A percentile compares a stretch with the other conserved stretches of the same genome.
phyloP scores from a whole-genome alignment of 2,797 vertebrate species.

The Halcyon smyrnensis region DNA sequence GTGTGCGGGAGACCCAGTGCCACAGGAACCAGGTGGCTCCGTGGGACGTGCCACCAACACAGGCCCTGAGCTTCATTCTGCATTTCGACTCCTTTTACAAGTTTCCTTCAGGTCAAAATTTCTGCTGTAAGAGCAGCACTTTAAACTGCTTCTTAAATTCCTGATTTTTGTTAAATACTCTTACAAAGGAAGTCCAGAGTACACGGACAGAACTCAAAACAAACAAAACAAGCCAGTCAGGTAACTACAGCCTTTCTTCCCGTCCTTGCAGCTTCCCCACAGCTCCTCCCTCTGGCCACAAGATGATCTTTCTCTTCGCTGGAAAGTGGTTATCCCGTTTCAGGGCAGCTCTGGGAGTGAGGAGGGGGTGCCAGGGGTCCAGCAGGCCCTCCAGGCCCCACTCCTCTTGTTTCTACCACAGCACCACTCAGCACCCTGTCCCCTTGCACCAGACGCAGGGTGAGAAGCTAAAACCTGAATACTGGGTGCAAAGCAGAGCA shows the following conservation, averaged over 20 bases:
- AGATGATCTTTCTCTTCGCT: background rate
- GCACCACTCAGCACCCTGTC: fast-evolving
- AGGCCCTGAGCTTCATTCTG: background rate
- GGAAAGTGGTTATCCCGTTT: fast-evolving
- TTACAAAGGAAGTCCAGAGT: background rate
- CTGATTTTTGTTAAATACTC: background rate
- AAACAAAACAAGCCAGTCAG: background rate
- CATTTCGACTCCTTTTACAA: background rate
- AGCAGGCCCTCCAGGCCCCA: background rate
- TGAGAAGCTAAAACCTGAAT: no score
- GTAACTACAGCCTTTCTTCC: background rate
- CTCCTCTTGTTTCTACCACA: background rate
- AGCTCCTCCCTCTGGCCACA: background rate
- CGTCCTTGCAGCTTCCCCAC: background rate
- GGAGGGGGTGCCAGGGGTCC: background rate
- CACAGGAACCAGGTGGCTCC: background rate
- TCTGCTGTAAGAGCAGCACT: background rate
- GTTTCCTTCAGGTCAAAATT: background rate
- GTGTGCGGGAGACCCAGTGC: fast-evolving
- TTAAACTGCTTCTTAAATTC: background rate
- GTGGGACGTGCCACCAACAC: background rate
- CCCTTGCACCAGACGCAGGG: no score
- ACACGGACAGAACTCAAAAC: background rate
- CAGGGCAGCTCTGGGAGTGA: background rate
- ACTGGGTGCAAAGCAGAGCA: background rate